Evolutionary conservation across 1,140 invertebrate genomes (phyloP), one percentile per base, ranked within the genome.

Genomic region (Papilio polytes): DNA sequence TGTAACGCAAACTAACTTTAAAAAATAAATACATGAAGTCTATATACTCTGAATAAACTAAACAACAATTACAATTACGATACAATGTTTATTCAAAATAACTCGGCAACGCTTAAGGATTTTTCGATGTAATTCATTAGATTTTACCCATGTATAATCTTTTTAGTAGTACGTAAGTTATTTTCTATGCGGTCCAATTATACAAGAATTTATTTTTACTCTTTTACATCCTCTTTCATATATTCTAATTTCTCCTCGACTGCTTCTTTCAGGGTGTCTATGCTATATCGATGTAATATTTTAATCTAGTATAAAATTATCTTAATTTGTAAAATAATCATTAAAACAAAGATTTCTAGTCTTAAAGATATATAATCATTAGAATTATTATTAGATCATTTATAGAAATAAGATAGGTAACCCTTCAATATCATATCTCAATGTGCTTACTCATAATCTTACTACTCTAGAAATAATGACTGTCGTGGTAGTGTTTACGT

Each of bases 181-280:
- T 85, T 85, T 82, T 81, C 84, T 84, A 80, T 88, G 86, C 86
- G 89, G 87, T 90, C 89, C 89, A 90, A 90, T 81, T 86, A 84
- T 83, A 80, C 82, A 88, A 82, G 84, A 87, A 79, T 84, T 86
- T 83, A 86, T 83, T 83, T 84, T 78, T 77, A 80, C 79, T 74
- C 41, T 84, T 81, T 80, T n/a, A 82, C 76, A 80, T 80, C 51
- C 77, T 78, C 53, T 74, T 76, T 48, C 66, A 26, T 66, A 70
- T 51, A 82, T 72, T 80, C 72, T 59, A 15, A 78, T 76, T 7
- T 36, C 41, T 70, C 51, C 53, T 20, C 46, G 36, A 63, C 41
- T 66, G 63, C 74, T 80, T 82, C 7, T 56, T 70, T 53, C 46
- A 51, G 46, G 74, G 7, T 74, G 15, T 41, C 15, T 18, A 78